phyloP scores from a whole-genome alignment of 2,797 vertebrate genomes.

The Xerus rutilus region DNA sequence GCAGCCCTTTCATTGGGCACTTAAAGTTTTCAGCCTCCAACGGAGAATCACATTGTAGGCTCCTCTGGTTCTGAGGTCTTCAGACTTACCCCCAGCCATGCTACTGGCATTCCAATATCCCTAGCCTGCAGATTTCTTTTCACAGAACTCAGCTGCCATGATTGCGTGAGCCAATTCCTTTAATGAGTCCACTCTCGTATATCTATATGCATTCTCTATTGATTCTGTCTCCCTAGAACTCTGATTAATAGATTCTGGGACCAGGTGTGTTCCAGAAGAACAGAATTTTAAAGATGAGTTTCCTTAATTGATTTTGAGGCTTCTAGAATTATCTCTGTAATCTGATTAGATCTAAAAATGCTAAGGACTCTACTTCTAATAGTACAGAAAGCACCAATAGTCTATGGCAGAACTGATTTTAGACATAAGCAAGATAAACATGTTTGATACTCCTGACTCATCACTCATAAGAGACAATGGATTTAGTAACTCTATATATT shows the following conservation, averaged over 20 bases:
- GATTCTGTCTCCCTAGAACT: neutral
- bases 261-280: neutral
- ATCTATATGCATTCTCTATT: neutral
- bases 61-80: neutral
- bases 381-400: neutral
- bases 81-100: neutral
- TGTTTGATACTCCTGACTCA: neutral
- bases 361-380: neutral
- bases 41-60: neutral
- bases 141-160: neutral
- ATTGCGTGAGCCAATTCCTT: neutral
- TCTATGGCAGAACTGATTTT: neutral
- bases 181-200: neutral
- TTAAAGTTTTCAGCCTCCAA: neutral
- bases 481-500: neutral
- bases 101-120: neutral
- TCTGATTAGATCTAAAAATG: neutral
- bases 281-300: neutral
- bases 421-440: neutral
- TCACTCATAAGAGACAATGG: neutral
- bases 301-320: neutral
- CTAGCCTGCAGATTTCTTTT: neutral
- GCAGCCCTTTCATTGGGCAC: neutral
- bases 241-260: neutral
- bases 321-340: conserved; percentile 12